phyloP scores from a whole-genome alignment of 2,888 invertebrate species.

The Artemia sinica region DNA sequence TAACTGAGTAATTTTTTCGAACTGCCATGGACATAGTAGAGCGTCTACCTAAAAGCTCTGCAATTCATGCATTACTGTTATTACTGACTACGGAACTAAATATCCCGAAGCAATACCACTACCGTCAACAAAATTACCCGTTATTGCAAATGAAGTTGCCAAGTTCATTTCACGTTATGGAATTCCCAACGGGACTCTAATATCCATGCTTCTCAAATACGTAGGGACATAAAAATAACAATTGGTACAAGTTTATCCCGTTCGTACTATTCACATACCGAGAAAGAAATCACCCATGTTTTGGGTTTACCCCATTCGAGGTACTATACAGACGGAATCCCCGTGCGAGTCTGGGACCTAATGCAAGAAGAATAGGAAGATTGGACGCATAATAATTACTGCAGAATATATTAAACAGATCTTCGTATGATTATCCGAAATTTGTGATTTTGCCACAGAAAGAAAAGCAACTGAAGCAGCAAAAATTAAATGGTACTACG shows the following conservation, averaged over 20 bases:
- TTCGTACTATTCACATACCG: background rate
- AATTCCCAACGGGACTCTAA: background rate
- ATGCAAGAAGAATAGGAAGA: background rate
- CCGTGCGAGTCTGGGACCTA: background rate
- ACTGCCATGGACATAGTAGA: constrained; percentile 20
- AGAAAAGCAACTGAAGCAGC: background rate
- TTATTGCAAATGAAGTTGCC: no score
- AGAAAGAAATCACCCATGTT: background rate
- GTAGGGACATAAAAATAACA: constrained; percentile 1
- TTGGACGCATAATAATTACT: background rate
- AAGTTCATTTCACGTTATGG: no score
- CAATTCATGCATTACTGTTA: constrained; percentile 14
- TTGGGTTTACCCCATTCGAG: background rate
- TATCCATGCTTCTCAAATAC: constrained; percentile 2
- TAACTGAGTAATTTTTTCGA: background rate
- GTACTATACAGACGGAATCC: background rate
- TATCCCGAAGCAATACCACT: constrained; percentile 15
- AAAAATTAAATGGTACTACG: background rate
- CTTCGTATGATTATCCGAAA: constrained; percentile 19
- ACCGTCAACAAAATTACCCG: background rate
- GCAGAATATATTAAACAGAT: constrained; percentile 22
- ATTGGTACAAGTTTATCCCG: background rate
- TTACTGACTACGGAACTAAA: constrained; percentile 16
- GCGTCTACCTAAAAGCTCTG: background rate
- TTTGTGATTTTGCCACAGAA: constrained; percentile 18